Percentiles rank a stretch among this genome's conserved stretches.
Conservation (phyloP, 2,888 invertebrate species). For the Theretra japonica region DNA sequence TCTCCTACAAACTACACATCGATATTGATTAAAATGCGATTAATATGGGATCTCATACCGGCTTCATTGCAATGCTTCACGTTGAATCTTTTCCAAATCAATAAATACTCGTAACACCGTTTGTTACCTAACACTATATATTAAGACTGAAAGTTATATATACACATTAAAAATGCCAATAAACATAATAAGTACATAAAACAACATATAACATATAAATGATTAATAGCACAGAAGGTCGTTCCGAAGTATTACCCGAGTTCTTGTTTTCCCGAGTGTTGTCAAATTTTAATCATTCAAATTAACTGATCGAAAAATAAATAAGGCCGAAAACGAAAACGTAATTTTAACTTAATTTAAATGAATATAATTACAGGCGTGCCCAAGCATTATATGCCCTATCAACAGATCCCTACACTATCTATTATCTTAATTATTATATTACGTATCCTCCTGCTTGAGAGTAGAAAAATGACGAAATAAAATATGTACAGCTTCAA, state of each 20-base stretch:
- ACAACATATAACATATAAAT: neutral
- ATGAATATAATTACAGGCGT: slow-evolving; percentile 25
- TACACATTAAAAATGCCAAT: slow-evolving; percentile 9
- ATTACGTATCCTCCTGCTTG: neutral
- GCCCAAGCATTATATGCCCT: slow-evolving; percentile 31
- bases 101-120: slow-evolving; percentile 18
- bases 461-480: slow-evolving; percentile 7
- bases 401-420: slow-evolving; percentile 23
- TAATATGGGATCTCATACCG: neutral
- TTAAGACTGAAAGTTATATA: slow-evolving; percentile 19
- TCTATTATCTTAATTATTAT: neutral
- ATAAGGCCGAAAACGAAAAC: neutral
- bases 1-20: slow-evolving; percentile 20
- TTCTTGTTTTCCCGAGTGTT: no score
- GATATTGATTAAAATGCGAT: slow-evolving; percentile 20
- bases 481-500: slow-evolving; percentile 15
- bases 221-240: neutral
- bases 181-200: slow-evolving; percentile 15
- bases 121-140: slow-evolving; percentile 13
- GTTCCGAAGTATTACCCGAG: neutral
- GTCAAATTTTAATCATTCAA: neutral
- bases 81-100: neutral
- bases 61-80: neutral
- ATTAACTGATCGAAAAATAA: slow-evolving; percentile 17
- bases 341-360: slow-evolving; percentile 20